Evolutionary conservation across 2,888 invertebrate genomes (phyloP), one percentile per base, ranked within the genome.

Genomic region (Glyphotaelius pellucidus): DNA sequence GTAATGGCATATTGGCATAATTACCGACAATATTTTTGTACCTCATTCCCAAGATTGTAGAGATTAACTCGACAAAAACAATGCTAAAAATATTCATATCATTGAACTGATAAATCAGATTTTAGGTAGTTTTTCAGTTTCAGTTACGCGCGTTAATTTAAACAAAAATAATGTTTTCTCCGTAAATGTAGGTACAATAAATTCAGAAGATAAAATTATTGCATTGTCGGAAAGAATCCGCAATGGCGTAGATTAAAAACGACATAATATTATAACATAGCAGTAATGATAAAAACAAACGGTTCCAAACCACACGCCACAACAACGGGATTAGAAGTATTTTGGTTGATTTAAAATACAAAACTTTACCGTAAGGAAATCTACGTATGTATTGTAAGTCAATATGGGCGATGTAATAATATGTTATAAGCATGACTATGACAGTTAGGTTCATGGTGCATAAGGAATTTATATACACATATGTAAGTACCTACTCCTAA

Each of bases 351-450:
- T 47, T 42, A 86, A n/a, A 85, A 30, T 42, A 42, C 86, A 42
- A 47, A 30, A 86, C 35, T 47, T 86, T n/a, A 86, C 86, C 85
- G 85, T 85, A 85, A 85, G 38, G n/a, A 85, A 85, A 67, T 67
- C 7, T 67, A 67, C 7, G 67, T 67, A 25, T 7, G 67, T 67
- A n/a, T 15, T 19, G 12, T 81, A 81, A 32, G 81, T 81, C 19
- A 32, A 15, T 19, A 81, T 67, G 67, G 19, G 67, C 12, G 42
- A 2, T 5, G 38, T 38, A 7, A 3, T 38, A 42, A 42, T 12
- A 42, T 42, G 12, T 12, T 42, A 12, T 2, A 42, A 47, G 15
- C 47, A 42, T 42, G 1, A 42, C 14, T 42, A 7, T 3, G 67
- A 67, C 67, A n/a, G 67, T 67, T 67, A 67, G 67, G 67, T 67